A percentile compares a stretch with the other conserved stretches of the same genome.
phyloP scores from a whole-genome alignment of 2,113 vertebrate genomes.

The Cryptoleucopteryx plumbea region DNA sequence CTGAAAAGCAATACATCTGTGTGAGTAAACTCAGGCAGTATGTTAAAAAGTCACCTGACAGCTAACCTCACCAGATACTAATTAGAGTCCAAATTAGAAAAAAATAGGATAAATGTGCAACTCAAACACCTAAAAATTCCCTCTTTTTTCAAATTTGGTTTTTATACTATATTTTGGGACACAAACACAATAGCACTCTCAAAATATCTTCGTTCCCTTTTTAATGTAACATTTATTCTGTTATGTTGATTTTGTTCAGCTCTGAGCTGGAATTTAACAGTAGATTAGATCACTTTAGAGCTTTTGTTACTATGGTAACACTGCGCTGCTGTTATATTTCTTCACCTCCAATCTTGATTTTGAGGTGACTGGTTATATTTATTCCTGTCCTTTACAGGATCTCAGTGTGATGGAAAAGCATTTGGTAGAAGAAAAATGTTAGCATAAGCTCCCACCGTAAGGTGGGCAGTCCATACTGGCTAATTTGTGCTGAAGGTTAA shows the following conservation, averaged over 20 bases:
- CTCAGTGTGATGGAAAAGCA: conserved; percentile 31
- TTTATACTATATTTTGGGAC: neutral
- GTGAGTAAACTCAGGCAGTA: neutral
- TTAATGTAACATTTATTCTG: conserved; percentile 51
- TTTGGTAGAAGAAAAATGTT: conserved; percentile 19
- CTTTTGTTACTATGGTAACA: conserved; percentile 73
- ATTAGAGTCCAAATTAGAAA: neutral
- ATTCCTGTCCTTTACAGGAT: conserved; percentile 54
- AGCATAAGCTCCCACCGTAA: neutral
- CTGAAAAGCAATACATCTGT: neutral
- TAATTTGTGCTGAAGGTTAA: neutral
- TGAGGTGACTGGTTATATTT: conserved; percentile 64
- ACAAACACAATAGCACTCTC: conserved; percentile 2
- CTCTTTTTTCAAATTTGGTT: neutral
- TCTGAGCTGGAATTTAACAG: conserved; percentile 68
- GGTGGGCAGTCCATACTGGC: neutral
- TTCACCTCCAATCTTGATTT: conserved; percentile 65
- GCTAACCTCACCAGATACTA: neutral
- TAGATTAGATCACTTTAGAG: conserved; percentile 73
- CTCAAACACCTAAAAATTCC: neutral
- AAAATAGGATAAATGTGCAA: neutral
- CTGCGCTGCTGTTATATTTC: conserved; percentile 36
- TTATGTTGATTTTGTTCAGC: conserved; percentile 67
- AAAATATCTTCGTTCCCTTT: conserved; percentile 22
- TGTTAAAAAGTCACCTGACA: neutral